Evolutionary conservation across 2,888 invertebrate species (phyloP).

Genomic region (Hirudinaria manillensis): DNA sequence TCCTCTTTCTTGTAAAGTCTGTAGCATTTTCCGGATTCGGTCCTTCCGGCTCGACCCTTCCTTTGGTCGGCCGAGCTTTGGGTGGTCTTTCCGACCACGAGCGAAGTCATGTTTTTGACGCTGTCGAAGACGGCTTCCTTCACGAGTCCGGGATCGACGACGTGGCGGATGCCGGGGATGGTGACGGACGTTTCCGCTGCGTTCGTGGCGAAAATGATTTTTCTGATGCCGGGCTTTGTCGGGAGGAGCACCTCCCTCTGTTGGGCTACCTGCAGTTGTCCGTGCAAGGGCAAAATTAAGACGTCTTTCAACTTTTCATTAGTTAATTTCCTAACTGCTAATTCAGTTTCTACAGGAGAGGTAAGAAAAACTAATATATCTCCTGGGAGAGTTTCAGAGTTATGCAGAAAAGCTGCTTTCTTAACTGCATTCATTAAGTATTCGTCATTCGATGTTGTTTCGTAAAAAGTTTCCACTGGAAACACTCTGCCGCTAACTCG

Average conservation of each 20-base stretch:
- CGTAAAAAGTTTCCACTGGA: constrained; percentile 50
- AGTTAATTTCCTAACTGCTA: constrained; percentile 41
- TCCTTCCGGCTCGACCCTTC: constrained; percentile 54
- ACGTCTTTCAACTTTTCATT: background rate
- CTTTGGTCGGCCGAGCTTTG: constrained; percentile 54
- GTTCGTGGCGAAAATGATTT: constrained; percentile 54
- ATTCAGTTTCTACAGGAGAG: constrained; percentile 48
- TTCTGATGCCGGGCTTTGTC: constrained; percentile 43
- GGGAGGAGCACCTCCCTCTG: constrained; percentile 48
- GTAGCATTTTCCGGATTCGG: constrained; percentile 50
- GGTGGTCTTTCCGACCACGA: constrained; percentile 45
- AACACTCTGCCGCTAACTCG: constrained; percentile 50
- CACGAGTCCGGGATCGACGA: constrained; percentile 53
- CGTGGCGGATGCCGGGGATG: constrained; percentile 52
- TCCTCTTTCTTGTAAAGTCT: constrained; percentile 49
- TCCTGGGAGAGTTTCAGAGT: constrained; percentile 42
- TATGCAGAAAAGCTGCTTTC: constrained; percentile 46
- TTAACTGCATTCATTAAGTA: constrained; percentile 44
- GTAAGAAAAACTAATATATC: constrained; percentile 55
- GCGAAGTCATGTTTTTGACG: constrained; percentile 44
- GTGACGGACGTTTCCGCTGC: constrained; percentile 55
- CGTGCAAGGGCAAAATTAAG: constrained; percentile 45
- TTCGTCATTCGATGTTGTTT: constrained; percentile 35
- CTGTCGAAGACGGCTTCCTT: constrained; percentile 52
- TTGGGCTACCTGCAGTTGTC: constrained; percentile 47